Evolutionary conservation across 2,113 vertebrate genomes (phyloP), one percentile per base, ranked within the genome.

Genomic region (Mixornis gularis): DNA sequence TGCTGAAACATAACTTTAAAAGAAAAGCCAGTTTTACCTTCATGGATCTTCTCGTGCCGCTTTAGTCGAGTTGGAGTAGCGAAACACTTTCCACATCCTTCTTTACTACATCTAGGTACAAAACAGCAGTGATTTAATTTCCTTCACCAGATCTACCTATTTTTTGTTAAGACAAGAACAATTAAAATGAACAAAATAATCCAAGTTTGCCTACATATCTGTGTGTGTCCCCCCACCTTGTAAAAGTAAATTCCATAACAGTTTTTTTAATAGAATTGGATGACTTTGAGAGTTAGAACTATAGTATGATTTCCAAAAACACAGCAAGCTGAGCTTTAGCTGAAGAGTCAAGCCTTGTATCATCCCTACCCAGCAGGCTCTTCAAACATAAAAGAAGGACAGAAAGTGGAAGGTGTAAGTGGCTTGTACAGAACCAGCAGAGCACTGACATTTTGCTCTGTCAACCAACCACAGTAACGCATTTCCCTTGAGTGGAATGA

Each of bases 61-160:
- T 98, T 99, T 58, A 99, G 96, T 77, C 94, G 95, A 81, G 96
- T 96, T 29, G 96, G 95, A 16, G 96, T 95, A 60, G 96, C 36
- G 64, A 98, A 99, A 79, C 94, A 95, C 80, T 96, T 98, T 18
- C 96, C 92, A 58, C 99, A 99, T 87, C 97, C 98, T 80, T 97
- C 97, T 21, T 97, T 95, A 58, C 52, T 53, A 92, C 99, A 99
- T 74, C 99, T 99, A 92, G 18, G 40, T 68, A 36, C 41, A 87
- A 95, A 93, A 78, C 7, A 87, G 65, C 13, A 69, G 7, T n/a
- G 16, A 27, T 34, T 94, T 80, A 16, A 43, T 72, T 79, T 73
- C 34, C 86, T 78, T 83, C 53, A 44, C 16, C 13, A 0, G 16
- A 41, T 53, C 41, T 0, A 0, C 1, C 0, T 58, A 38, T 34